phyloP scores from a whole-genome alignment of 1,140 invertebrate genomes.

The Acromyrmex charruanus region DNA sequence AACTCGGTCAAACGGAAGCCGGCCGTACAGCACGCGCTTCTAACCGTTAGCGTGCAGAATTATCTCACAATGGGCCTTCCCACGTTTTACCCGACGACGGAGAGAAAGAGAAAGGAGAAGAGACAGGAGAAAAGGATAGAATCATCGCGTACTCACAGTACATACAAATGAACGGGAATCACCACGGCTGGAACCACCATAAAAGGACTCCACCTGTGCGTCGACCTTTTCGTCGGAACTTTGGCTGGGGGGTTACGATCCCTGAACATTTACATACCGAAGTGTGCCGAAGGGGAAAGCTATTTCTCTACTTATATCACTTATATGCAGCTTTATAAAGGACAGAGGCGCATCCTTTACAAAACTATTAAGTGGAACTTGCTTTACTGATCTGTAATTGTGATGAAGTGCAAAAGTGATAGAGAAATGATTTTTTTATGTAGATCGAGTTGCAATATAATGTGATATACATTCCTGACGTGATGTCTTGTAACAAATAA shows the following conservation, averaged over 20 bases:
- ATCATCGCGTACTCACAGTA: slow-evolving; percentile 42
- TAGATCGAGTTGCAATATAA: background rate
- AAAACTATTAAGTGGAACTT: background rate
- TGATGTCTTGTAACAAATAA: background rate
- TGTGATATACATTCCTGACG: background rate
- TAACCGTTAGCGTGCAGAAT: slow-evolving; percentile 80
- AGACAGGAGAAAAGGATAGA: background rate
- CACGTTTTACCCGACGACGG: slow-evolving; percentile 74
- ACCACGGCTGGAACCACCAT: slow-evolving; percentile 56
- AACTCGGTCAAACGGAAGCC: slow-evolving; percentile 80
- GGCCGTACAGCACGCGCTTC: slow-evolving; percentile 77
- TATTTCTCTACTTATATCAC: slow-evolving; percentile 5
- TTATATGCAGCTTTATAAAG: background rate
- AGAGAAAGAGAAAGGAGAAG: background rate
- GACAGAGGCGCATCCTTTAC: background rate
- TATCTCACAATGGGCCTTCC: slow-evolving; percentile 83
- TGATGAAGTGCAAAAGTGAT: background rate
- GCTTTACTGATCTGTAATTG: background rate
- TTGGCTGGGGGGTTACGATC: background rate
- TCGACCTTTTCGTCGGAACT: slow-evolving; percentile 40
- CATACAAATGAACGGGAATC: slow-evolving; percentile 51
- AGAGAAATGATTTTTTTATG: background rate
- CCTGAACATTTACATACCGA: slow-evolving; percentile 17
- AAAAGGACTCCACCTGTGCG: slow-evolving; percentile 49
- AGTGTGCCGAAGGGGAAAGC: background rate